Conservation (phyloP, 2,888 invertebrate species). For the Drosophila neutralis region DNA sequence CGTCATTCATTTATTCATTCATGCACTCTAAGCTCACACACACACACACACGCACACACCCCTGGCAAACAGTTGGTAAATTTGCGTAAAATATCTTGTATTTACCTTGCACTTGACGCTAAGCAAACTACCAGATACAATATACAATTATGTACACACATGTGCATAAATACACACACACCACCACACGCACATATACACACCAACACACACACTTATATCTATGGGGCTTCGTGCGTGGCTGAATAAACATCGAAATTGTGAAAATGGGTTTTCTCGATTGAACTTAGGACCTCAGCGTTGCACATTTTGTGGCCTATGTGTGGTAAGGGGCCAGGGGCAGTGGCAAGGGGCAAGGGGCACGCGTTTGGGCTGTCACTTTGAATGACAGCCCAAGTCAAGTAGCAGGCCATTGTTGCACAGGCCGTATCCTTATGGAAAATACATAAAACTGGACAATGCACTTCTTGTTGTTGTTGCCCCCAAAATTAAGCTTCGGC, state of each 20-base stretch:
- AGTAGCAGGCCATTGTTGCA: conserved; percentile 68
- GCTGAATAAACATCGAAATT: conserved; percentile 75
- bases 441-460: conserved; percentile 75
- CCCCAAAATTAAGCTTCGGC: conserved; percentile 27
- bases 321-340: not conserved
- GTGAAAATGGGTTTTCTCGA: conserved; percentile 71
- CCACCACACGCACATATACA: not conserved
- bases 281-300: conserved; percentile 46
- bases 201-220: not conserved
- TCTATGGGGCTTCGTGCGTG: conserved; percentile 57
- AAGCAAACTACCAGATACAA: conserved; percentile 76
- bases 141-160: conserved; percentile 43
- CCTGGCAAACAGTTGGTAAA: conserved; percentile 69
- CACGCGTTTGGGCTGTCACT: conserved; percentile 60
- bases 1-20: conserved; percentile 4
- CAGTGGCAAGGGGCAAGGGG: not conserved
- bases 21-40: not conserved
- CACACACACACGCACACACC: conserved; percentile 4
- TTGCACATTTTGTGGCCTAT: conserved; percentile 73
- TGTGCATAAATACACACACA: conserved; percentile 16
- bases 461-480: conserved; percentile 1
- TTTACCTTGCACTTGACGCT: conserved; percentile 80
- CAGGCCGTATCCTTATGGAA: conserved; percentile 67
- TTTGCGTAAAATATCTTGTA: conserved; percentile 79
- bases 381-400: conserved; percentile 80